phyloP scores from a whole-genome alignment of 2,888 invertebrate genomes.

The Julus scanicus region DNA sequence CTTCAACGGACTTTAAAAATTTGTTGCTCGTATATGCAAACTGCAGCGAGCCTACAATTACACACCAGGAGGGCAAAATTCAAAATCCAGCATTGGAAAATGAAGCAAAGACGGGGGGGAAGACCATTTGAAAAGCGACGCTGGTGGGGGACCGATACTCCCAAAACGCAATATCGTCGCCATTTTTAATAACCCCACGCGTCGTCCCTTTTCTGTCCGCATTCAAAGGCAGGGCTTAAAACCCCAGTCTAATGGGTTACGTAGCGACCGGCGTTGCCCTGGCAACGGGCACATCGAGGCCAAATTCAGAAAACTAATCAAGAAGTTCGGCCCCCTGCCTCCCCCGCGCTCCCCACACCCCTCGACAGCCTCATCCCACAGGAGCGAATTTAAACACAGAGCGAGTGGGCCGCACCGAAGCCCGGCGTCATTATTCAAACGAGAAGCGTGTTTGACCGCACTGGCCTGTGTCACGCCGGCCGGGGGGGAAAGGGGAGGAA shows the following conservation, averaged over 20 bases:
- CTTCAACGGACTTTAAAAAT: not conserved
- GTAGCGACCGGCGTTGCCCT: constrained; percentile 12
- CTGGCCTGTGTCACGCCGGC: constrained; percentile 14
- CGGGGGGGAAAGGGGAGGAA: not conserved
- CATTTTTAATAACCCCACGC: constrained; percentile 42
- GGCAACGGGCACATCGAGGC: constrained; percentile 39
- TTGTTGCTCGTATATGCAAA: not conserved
- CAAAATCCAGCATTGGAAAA: not conserved
- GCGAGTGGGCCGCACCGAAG: constrained; percentile 21
- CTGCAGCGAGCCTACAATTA: not conserved
- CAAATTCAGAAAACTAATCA: constrained; percentile 42
- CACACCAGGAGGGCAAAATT: not conserved
- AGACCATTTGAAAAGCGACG: not conserved
- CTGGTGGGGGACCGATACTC: not conserved
- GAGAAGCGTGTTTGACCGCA: constrained; percentile 29
- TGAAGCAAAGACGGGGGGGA: not conserved
- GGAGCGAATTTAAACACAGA: not conserved
- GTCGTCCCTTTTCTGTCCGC: constrained; percentile 31
- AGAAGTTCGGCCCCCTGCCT: not conserved
- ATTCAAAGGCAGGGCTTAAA: constrained; percentile 29
- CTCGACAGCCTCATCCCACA: constrained; percentile 1
- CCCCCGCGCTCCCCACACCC: not conserved
- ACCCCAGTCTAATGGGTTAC: constrained; percentile 27
- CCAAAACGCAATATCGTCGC: constrained; percentile 27
- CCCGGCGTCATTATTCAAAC: constrained; percentile 19